Evolutionary conservation across 2,888 invertebrate genomes (phyloP).

Genomic region (Alsophila aescularia): DNA sequence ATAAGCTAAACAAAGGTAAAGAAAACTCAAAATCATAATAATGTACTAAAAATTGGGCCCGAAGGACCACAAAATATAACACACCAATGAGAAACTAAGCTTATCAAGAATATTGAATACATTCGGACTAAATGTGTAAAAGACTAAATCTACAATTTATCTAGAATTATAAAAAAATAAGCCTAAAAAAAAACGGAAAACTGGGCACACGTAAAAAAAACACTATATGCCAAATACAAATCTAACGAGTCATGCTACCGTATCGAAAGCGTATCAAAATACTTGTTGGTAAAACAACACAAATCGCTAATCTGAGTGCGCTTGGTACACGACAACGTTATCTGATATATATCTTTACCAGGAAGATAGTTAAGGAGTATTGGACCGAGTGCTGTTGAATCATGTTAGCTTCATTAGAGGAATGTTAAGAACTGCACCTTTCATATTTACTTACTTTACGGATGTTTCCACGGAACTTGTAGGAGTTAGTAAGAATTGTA

Average conservation of each 20-base stretch:
- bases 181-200: conserved; percentile 15
- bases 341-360: conserved; percentile 20
- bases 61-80: conserved; percentile 5
- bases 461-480: neutral
- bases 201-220: conserved; percentile 33
- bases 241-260: conserved; percentile 28
- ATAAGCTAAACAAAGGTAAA: conserved; percentile 19
- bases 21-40: conserved; percentile 10
- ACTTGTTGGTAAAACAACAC: conserved; percentile 20
- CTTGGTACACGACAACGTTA: conserved; percentile 37
- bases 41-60: neutral
- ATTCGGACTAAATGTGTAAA: neutral
- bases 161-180: conserved; percentile 6
- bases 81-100: conserved; percentile 7
- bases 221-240: conserved; percentile 30
- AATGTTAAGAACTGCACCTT: neutral
- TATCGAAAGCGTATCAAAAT: conserved; percentile 18
- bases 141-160: conserved; percentile 1
- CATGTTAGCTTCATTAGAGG: neutral
- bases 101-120: neutral
- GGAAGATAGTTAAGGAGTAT: conserved; percentile 7
- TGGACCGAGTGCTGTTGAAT: neutral
- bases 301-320: conserved; percentile 19
- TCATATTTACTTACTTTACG: neutral
- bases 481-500: too few relatives aligned